Evolutionary conservation across 2,888 invertebrate genomes (phyloP), one percentile per base, ranked within the genome.

Genomic region (Zygogramma bicolorata): DNA sequence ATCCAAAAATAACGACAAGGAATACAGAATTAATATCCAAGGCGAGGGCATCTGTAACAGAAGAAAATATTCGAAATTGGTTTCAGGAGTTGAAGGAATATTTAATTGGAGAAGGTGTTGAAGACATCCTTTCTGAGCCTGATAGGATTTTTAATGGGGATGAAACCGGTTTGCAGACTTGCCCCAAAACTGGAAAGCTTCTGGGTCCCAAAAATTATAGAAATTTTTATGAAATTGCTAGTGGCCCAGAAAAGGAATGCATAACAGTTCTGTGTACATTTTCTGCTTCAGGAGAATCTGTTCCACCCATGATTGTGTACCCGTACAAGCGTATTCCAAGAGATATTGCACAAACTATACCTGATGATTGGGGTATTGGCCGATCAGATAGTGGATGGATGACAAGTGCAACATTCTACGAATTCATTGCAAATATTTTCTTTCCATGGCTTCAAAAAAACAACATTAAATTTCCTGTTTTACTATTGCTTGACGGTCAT

Each of bases 11-110:
- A 49, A 62, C 69, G 2, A 65, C 76, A 63, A 69, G 73, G 70
- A 74, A 81, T 62, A 67, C 80, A 10, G 79, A 81, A 72, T 65
- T 79, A 2, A 75, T 83, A 38, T 80, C 81, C 1, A 81, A 77
- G 46, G 75, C 75, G 13, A 63, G 81, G 61, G 80, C 79, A 53
- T 7, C 42, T 15, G 42, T 42, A 42, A 42, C 42, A 15, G 42
- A 20, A 53, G 10, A 65, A 15, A 40, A 15, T 38, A n/a, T 15
- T 34, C 20, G 18, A 40, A 31, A 5, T n/a, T 40, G 3, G 40
- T 40, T 40, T 40, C 15, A 15, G 40, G 40, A 40, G 15, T 40
- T 40, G 15, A 15, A 42, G n/a, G 40, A 34, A 10, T 34, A 34
- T 34, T 34, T 34, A 10, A 6, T 8, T 1, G 34, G 6, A 8